These are phyloP conservation scores for Lasioglossum malachurum DNA, from an alignment of 2,888 invertebrate genomes.

Conservation along the genomic window DNA sequence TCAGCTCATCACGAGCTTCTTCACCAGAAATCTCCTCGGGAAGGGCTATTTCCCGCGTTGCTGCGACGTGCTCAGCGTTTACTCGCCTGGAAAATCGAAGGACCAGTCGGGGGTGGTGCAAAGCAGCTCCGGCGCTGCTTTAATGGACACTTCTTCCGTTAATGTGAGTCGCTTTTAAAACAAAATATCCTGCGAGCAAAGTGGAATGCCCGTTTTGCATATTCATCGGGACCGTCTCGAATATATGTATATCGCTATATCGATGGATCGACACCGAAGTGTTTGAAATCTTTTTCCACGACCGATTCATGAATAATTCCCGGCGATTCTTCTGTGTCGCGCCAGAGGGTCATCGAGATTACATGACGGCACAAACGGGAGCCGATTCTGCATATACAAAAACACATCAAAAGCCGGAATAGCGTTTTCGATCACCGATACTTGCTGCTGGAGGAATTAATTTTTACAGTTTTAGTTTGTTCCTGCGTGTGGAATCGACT, in stretches of 20 bases:
- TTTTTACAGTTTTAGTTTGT: not conserved
- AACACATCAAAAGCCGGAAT: not conserved
- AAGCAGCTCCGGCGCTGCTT: slow-evolving; percentile 82
- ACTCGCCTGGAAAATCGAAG: slow-evolving; percentile 80
- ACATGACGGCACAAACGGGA: not conserved
- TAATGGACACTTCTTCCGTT: slow-evolving; percentile 81
- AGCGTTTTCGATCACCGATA: not conserved
- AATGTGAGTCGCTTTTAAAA: slow-evolving; percentile 70
- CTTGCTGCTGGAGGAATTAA: not conserved
- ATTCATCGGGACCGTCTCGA: not conserved
- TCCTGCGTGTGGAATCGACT: not conserved
- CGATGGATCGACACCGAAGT: not conserved
- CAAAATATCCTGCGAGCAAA: not conserved
- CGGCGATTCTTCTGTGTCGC: not conserved
- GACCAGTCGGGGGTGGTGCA: slow-evolving; percentile 81
- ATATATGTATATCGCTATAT: not conserved
- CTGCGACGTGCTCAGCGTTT: slow-evolving; percentile 82
- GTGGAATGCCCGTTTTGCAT: not conserved
- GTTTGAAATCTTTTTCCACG: not conserved
- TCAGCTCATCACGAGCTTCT: slow-evolving; percentile 86
- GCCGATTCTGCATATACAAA: not conserved
- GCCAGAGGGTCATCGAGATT: not conserved
- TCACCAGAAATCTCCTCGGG: slow-evolving; percentile 82
- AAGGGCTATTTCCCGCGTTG: slow-evolving; percentile 81
- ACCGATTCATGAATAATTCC: slow-evolving; percentile 5